phyloP scores from a whole-genome alignment of 2,888 invertebrate species.

The Phortica okadai region DNA sequence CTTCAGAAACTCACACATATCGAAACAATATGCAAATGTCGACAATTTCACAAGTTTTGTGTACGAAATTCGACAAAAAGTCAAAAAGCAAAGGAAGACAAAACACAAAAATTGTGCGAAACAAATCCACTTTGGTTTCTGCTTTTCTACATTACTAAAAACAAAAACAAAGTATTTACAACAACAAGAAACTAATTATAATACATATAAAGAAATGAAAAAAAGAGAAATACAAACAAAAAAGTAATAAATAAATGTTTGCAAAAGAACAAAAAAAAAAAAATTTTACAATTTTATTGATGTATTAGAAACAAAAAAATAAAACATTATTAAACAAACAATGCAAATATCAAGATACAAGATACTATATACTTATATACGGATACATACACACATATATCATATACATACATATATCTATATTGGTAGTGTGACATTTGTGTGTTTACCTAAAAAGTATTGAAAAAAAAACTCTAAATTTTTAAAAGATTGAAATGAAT shows the following conservation, averaged over 20 bases:
- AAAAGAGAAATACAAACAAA: neutral
- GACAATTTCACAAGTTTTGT: no score
- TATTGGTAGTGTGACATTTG: no score
- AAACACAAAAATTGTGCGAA: neutral
- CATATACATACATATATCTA: no score
- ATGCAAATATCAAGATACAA: neutral
- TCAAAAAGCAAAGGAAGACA: neutral
- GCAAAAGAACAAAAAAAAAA: neutral
- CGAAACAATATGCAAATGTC: no score
- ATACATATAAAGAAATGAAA: neutral
- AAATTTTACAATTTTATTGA: slow-evolving; percentile 23
- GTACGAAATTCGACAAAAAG: no score
- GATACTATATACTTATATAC: neutral
- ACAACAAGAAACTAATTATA: neutral
- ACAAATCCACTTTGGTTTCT: slow-evolving; percentile 3
- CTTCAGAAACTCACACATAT: no score
- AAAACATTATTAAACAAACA: neutral
- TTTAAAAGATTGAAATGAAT: no score
- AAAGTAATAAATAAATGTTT: slow-evolving; percentile 17
- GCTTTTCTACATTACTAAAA: neutral
- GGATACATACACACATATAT: neutral
- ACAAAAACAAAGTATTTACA: neutral
- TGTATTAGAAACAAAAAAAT: slow-evolving; percentile 17
- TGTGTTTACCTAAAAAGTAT: neutral
- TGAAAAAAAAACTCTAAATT: neutral